Conservation (phyloP, 2,888 invertebrate genomes). For the Melieria crassipennis region DNA sequence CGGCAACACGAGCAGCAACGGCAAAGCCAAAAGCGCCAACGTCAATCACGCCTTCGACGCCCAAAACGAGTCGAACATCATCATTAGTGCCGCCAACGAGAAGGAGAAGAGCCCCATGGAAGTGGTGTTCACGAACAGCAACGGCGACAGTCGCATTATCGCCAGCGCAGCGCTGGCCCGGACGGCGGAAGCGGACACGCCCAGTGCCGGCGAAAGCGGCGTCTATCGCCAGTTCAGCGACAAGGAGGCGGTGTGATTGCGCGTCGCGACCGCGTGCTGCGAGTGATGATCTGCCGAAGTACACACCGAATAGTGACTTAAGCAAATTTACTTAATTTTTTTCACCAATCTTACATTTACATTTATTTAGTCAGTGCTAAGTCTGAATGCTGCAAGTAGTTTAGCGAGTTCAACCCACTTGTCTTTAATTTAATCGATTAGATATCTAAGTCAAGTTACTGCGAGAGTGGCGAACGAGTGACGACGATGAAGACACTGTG, state of each 20-base stretch:
- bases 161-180: background rate
- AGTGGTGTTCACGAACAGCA: slow-evolving; percentile 48
- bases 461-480: slow-evolving; percentile 12
- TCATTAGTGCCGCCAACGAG: slow-evolving; percentile 39
- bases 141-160: slow-evolving; percentile 4
- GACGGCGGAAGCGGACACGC: slow-evolving; percentile 21
- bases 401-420: background rate
- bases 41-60: slow-evolving; percentile 59
- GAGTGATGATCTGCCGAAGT: slow-evolving; percentile 9
- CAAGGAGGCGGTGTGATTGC: slow-evolving; percentile 48
- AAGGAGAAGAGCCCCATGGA: slow-evolving; percentile 50
- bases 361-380: slow-evolving; percentile 17
- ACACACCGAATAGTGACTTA: slow-evolving; percentile 36
- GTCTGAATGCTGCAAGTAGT: slow-evolving; percentile 25
- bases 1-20: slow-evolving; percentile 1
- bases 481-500: slow-evolving; percentile 60
- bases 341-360: background rate
- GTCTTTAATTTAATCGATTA: background rate
- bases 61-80: slow-evolving; percentile 48
- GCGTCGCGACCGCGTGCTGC: background rate
- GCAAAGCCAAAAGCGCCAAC: slow-evolving; percentile 46
- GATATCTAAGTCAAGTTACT: slow-evolving; percentile 7
- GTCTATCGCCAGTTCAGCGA: slow-evolving; percentile 53
- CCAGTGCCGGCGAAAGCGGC: slow-evolving; percentile 47
- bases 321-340: slow-evolving; percentile 39